Base-by-base conservation (phyloP, 2,797 vertebrate species). In the Pipistrellus nathusii region DNA sequence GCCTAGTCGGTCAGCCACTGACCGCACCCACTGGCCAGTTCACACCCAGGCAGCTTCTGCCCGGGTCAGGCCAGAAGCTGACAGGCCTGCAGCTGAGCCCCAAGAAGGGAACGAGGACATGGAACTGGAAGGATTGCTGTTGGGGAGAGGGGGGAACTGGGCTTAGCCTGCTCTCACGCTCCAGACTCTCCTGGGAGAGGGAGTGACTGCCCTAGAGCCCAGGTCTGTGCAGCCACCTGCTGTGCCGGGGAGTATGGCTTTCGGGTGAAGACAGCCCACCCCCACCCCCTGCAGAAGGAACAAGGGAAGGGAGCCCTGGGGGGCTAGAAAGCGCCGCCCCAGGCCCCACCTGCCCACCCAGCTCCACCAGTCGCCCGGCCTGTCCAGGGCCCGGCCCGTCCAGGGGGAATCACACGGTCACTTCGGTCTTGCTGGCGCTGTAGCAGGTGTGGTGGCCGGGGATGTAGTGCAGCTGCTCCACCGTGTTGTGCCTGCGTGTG, bases 341-440 rank as follows among this genome's bases (percentile, higher is more conserved):
- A 14, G 17, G 71, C 85, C 92, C 89, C 96, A 81, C 68, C 69
- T 75, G 9, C 89, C 94, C 97, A 98, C 97, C 95, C 82, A 89
- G 98, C 98, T 97, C 53, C 92, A 66, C 92, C 86, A 55, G 35
- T 93, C 5, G 20, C 97, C 97, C 96, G 95, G 98, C 98, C 72
- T 95, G 98, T 97, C 97, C 44, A 44, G 9, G 44, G 44, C 44
- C 44, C 9, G 44, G 8, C 44, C 44, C 10, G 10, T 44, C 44
- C 44, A 44, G 44, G 44, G 44, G 8, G n/a, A 96, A 96, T 99
- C 98, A 99, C 98, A 99, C 99, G 98, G 99, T 99, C 98, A 99
- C 99, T 98, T 99, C 99, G 7, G 99, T 99, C 98, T 99, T 99
- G 99, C 99, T 99, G 89, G 99, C 99, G 97, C 99, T 99, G 98